Evolutionary conservation across 2,113 vertebrate genomes (phyloP).

Genomic region (Burhinus bistriatus): DNA sequence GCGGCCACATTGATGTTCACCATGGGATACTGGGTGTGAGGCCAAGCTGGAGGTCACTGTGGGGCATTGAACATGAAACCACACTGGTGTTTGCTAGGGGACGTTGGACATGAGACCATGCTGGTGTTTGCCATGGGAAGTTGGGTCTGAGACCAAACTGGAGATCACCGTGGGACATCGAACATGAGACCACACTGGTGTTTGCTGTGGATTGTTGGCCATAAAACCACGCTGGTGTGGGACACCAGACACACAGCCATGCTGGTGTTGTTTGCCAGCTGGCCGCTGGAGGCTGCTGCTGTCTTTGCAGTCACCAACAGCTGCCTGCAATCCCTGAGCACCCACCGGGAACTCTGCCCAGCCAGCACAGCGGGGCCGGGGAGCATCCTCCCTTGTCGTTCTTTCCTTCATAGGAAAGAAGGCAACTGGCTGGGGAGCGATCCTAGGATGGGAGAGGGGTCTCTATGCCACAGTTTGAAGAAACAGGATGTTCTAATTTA

Average conservation of each 20-base stretch:
- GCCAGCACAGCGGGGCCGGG: rapidly evolving
- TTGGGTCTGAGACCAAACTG: neutral
- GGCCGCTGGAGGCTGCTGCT: constrained; percentile 68
- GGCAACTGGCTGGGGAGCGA: neutral
- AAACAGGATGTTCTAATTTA: neutral
- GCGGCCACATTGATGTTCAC: rapidly evolving
- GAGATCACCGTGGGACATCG: rapidly evolving
- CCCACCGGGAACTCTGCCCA: neutral
- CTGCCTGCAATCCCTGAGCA: neutral
- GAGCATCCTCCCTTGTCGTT: neutral
- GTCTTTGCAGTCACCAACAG: constrained; percentile 19
- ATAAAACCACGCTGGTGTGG: neutral
- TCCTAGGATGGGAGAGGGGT: neutral
- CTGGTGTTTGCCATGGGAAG: rapidly evolving
- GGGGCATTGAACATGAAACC: too few relatives aligned
- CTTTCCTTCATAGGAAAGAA: neutral
- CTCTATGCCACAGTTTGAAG: neutral
- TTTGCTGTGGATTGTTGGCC: rapidly evolving
- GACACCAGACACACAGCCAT: rapidly evolving
- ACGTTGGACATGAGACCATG: rapidly evolving
- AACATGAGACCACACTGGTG: rapidly evolving
- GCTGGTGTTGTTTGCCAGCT: constrained; percentile 5
- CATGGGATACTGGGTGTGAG: rapidly evolving
- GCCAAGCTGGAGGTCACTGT: rapidly evolving
- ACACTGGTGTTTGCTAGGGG: too few relatives aligned